Evolutionary conservation across 2,797 vertebrate species (phyloP).

Genomic region (Carduelis carduelis): DNA sequence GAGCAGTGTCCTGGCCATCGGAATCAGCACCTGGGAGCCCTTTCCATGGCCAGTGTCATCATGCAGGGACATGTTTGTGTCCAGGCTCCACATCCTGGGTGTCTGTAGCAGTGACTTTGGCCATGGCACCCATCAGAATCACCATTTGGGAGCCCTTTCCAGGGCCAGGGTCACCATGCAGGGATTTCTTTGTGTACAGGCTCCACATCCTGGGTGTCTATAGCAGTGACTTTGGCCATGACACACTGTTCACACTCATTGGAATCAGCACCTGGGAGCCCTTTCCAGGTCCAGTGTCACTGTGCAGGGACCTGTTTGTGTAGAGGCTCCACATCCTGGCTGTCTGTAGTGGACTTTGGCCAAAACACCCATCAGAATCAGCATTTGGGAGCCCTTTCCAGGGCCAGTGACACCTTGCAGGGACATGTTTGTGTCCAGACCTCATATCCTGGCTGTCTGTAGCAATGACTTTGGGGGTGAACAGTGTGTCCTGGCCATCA

Average conservation of each 20-base stretch:
- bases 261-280: rapidly evolving
- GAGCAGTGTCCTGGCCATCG: too few species aligned
- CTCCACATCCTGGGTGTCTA: rapidly evolving
- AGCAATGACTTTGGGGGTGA: not conserved
- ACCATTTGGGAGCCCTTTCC: not conserved
- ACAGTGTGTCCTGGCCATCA: too few species aligned
- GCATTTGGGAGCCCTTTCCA: not conserved
- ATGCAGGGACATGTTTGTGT: not conserved
- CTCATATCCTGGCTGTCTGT: rapidly evolving
- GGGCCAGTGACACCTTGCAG: rapidly evolving
- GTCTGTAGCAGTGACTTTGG: not conserved
- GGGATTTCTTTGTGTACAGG: not conserved
- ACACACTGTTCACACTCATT: too few species aligned
- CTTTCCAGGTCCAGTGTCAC: not conserved
- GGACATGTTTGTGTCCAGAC: not conserved
- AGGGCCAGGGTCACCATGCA: too few species aligned
- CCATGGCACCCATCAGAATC: not conserved
- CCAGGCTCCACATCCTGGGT: rapidly evolving
- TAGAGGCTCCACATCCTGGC: rapidly evolving
- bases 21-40: rapidly evolving
- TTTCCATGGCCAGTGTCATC: rapidly evolving
- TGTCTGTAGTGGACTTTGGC: too few species aligned
- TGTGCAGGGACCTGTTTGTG: not conserved
- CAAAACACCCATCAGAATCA: not conserved
- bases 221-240: too few species aligned